Evolutionary conservation across 2,888 invertebrate genomes (phyloP).

Genomic region (Melieria picta): DNA sequence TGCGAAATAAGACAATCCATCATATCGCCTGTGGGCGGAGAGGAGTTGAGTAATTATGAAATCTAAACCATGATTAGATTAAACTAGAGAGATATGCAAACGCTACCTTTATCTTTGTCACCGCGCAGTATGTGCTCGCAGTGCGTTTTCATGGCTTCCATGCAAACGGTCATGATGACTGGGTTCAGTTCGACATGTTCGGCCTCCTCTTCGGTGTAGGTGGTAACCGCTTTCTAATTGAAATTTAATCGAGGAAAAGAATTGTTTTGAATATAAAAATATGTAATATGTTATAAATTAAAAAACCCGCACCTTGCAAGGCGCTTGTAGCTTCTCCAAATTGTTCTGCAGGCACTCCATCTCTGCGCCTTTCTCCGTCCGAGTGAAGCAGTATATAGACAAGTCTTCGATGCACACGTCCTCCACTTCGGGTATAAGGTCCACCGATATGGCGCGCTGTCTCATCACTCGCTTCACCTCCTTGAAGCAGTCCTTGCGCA

Average conservation of each 20-base stretch:
- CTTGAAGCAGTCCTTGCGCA: constrained; percentile 70
- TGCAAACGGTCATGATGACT: constrained; percentile 84
- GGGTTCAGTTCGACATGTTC: constrained; percentile 91
- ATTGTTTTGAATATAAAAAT: too few species aligned
- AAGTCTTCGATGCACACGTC: constrained; percentile 89
- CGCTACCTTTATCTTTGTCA: constrained; percentile 71
- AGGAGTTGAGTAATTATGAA: background rate
- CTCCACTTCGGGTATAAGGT: constrained; percentile 94
- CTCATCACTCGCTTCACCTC: constrained; percentile 93
- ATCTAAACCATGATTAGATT: too few species aligned
- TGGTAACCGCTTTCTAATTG: constrained; percentile 71
- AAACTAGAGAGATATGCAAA: too few species aligned
- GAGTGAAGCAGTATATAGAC: constrained; percentile 82
- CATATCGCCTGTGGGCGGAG: constrained; percentile 72
- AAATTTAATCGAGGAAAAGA: background rate
- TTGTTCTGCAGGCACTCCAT: constrained; percentile 91
- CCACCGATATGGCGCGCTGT: constrained; percentile 90
- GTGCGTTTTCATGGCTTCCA: constrained; percentile 79
- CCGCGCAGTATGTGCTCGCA: constrained; percentile 76
- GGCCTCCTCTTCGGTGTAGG: constrained; percentile 90
- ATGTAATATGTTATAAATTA: background rate
- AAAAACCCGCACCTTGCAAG: constrained; percentile 72
- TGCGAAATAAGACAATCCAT: constrained; percentile 94
- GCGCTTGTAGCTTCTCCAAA: constrained; percentile 74
- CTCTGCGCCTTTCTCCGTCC: constrained; percentile 90